phyloP scores from a whole-genome alignment of 2,888 invertebrate genomes.

The Tanypteryx hageni region DNA sequence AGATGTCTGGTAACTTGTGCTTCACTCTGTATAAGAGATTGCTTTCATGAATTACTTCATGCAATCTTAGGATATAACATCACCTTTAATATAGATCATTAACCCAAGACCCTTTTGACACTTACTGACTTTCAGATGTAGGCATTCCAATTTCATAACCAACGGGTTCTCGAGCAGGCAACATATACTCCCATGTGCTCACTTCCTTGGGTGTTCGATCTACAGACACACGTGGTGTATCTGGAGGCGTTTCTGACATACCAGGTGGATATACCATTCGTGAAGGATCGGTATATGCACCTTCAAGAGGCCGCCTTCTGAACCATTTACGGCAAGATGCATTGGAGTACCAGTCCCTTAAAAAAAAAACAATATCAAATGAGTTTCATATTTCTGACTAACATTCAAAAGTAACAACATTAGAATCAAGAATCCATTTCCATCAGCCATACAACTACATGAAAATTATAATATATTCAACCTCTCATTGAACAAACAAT shows the following conservation, averaged over 20 bases:
- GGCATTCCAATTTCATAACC: conserved; percentile 89
- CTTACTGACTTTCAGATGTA: conserved; percentile 92
- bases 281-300: conserved; percentile 93
- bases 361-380: conserved; percentile 66
- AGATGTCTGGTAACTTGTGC: too few relatives aligned
- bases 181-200: conserved; percentile 83
- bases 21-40: too few relatives aligned
- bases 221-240: conserved; percentile 76
- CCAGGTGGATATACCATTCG: conserved; percentile 96
- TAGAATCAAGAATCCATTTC: too few relatives aligned
- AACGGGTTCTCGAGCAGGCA: conserved; percentile 87
- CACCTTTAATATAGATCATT: too few relatives aligned
- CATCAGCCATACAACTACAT: too few relatives aligned
- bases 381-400: background rate
- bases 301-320: conserved; percentile 88
- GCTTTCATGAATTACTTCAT: too few relatives aligned
- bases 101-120: conserved; percentile 69
- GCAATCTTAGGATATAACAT: too few relatives aligned
- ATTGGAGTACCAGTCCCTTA: conserved; percentile 92
- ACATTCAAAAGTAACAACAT: too few relatives aligned
- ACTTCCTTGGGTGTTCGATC: conserved; percentile 76
- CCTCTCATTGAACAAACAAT: too few relatives aligned
- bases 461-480: too few relatives aligned
- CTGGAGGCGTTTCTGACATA: conserved; percentile 85
- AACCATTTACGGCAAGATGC: conserved; percentile 92